Evolutionary conservation across 1,140 invertebrate species (phyloP), one percentile per base, ranked within the genome.

Genomic region (Nixonia krombeini): DNA sequence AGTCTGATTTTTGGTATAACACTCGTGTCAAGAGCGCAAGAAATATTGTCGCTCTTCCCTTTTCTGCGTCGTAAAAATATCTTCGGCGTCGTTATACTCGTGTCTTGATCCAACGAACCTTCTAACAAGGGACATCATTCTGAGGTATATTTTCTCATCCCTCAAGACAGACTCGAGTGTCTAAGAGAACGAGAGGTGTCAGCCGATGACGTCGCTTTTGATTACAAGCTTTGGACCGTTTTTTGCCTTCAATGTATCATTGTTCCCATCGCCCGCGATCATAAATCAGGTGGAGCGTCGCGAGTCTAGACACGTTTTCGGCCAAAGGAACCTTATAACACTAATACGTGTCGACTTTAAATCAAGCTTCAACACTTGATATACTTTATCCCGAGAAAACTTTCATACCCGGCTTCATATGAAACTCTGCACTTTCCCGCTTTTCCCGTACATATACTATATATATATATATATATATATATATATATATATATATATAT

Each of bases 331-430:
- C 50, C 66, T 58, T 63, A 69, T 63, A 63, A 63, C 53, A 58
- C 66, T 69, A 69, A 69, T 69, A 69, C 66, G 62, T 63, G 58
- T 59, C 53, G 58, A 63, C 66, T 53, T 63, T 63, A 63, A 69
- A 58, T 58, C 62, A 69, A 69, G 66, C 66, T 55, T 53, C 49
- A 41, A 53, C 33, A 35, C 55, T 58, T 63, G 66, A 55, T 69
- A 53, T 61, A 69, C 66, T 69, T 69, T 58, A 63, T 69, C 53
- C 61, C 53, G 57, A 46, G 44, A 49, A 59, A 69, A 69, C 66
- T 69, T 69, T 63, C 58, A 69, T 58, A 53, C 66, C 63, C 50
- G 58, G 58, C 53, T 58, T 69, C 53, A 63, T 63, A 69, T 63
- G 66, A 63, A 69, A 63, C 58, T 69, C 58, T 38, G 66, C 53